Evolutionary conservation across 1,140 invertebrate genomes (phyloP), one percentile per base, ranked within the genome.

Genomic region (Cotesia typhae): DNA sequence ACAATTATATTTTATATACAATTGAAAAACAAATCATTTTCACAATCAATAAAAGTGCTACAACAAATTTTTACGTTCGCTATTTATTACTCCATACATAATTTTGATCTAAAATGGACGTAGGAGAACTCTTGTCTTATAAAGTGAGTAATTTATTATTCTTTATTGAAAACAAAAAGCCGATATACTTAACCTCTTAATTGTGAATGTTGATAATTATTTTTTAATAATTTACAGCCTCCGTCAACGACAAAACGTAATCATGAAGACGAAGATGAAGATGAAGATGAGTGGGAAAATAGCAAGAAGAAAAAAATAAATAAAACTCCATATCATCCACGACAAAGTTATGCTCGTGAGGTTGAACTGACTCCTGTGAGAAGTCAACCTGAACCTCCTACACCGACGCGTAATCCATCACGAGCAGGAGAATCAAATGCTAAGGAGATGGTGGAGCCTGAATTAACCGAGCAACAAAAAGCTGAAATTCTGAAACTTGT

Each of bases 401-500:
- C 86, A 73, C 81, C 87, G 66, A 81, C 89, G 74, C 87, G 89
- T 66, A 81, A 47, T 59, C 17, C 87, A 71, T 84, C 87, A 55
- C 59, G 80, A 63, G 83, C 88, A 57, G 79, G 87, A 41, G 77
- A 86, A 6, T 3, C 35, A 3, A 55, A 0, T 6, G 82, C 85
- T 4, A 77, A 89, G 57, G 90, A 91, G 79, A 87, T 89, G 2
- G 78, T 87, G 3, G 92, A 92, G 78, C 89, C 90, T 38, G 86
- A 88, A 47, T 88, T 93, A 52, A 89, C 89, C 2, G 92, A 94
- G 74, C 91, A 93, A 79, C 93, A 95, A 83, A 90, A 91, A 75
- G 89, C 93, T 75, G 92, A 94, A 84, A 95, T 95, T 78, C 80
- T 95, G 1, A 90, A 92, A 87, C 94, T 94, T 87, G 93, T 95